Conservation (phyloP, 2,113 vertebrate species). For the Lophotis ruficrista region DNA sequence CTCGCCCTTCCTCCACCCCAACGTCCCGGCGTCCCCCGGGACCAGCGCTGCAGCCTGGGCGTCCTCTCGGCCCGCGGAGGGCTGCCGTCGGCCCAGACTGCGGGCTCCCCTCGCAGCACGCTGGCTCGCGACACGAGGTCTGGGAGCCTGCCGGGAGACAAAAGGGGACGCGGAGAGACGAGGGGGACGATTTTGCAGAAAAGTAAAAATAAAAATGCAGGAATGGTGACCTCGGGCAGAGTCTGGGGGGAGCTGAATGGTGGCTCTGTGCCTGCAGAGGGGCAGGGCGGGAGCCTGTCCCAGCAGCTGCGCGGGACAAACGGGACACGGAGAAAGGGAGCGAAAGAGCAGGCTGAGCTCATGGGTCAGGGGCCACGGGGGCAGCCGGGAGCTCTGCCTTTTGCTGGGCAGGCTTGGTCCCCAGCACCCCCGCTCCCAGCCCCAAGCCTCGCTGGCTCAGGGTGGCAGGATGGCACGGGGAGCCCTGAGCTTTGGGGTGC, state of each 20-base stretch:
- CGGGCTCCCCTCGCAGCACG: fast-evolving
- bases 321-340: background rate
- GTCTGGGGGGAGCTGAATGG: slow-evolving; percentile 38
- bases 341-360: background rate
- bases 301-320: slow-evolving; percentile 20
- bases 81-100: background rate
- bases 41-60: background rate
- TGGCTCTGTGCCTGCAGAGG: slow-evolving; percentile 17
- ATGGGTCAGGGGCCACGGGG: background rate
- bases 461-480: background rate
- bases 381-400: background rate
- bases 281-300: slow-evolving; percentile 12
- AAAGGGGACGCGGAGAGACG: background rate
- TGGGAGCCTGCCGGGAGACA: background rate
- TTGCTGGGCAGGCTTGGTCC: background rate
- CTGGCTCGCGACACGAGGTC: background rate
- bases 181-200: background rate
- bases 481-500: background rate
- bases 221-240: slow-evolving; percentile 27
- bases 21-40: background rate
- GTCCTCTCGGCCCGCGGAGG: background rate
- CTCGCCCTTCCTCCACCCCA: background rate
- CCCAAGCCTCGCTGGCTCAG: background rate
- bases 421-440: background rate
- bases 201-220: slow-evolving; percentile 37